Percentiles rank a stretch among this genome's conserved stretches.
These are phyloP conservation scores for Congeria kusceri DNA, from an alignment of 2,888 invertebrate genomes.

Conservation along the genomic window DNA sequence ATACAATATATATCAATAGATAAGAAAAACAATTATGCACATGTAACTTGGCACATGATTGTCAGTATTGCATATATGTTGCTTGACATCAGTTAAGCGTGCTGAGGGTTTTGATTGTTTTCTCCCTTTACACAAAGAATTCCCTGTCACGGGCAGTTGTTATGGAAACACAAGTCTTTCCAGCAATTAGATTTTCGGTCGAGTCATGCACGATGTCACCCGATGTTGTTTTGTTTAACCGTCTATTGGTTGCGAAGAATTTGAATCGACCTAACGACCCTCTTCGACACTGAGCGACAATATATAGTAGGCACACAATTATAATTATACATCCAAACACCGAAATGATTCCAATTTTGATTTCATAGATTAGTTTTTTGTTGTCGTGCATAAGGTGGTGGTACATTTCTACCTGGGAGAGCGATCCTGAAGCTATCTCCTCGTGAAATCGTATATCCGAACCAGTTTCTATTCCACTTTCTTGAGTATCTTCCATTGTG, in stretches of 20 bases:
- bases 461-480: slow-evolving; percentile 37
- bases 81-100: too few relatives aligned
- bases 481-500: too few relatives aligned
- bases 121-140: slow-evolving; percentile 45
- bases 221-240: slow-evolving; percentile 26
- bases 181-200: slow-evolving; percentile 48
- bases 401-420: slow-evolving; percentile 60
- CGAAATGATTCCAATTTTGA: slow-evolving; percentile 60
- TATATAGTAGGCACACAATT: slow-evolving; percentile 57
- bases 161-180: slow-evolving; percentile 49
- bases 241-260: slow-evolving; percentile 42
- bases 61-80: too few relatives aligned
- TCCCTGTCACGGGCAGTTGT: slow-evolving; percentile 49
- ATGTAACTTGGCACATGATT: too few relatives aligned
- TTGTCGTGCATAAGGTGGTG: slow-evolving; percentile 63
- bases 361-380: slow-evolving; percentile 60
- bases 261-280: slow-evolving; percentile 44
- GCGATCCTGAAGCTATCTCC: slow-evolving; percentile 53
- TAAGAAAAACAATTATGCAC: too few relatives aligned
- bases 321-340: slow-evolving; percentile 57
- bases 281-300: slow-evolving; percentile 43
- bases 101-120: too few relatives aligned
- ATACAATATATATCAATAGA: too few relatives aligned
- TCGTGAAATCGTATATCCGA: slow-evolving; percentile 62
- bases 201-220: slow-evolving; percentile 25